Evolutionary conservation across 2,888 invertebrate genomes (phyloP).

Genomic region (Hydrotaea diabolus): DNA sequence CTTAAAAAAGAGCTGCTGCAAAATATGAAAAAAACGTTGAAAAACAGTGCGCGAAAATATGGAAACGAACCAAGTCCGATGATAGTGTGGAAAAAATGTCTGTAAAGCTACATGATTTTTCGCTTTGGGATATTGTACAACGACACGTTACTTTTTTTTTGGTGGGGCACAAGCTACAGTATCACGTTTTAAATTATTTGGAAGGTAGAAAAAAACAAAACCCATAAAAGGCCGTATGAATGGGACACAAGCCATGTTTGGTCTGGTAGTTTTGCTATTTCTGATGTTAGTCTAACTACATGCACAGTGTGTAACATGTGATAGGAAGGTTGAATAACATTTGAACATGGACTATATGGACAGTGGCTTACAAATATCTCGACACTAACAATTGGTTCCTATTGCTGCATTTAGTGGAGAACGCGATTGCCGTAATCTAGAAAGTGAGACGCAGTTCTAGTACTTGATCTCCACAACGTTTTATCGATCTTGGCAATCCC

Average conservation of each 20-base stretch:
- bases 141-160: neutral
- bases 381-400: too few species aligned
- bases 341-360: too few species aligned
- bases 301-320: too few species aligned
- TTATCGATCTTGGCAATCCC: too few species aligned
- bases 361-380: too few species aligned
- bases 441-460: too few species aligned
- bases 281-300: neutral
- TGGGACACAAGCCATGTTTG: neutral
- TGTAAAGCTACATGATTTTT: constrained; percentile 74
- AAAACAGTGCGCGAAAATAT: constrained; percentile 29
- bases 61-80: neutral
- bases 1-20: constrained; percentile 47
- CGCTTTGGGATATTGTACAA: constrained; percentile 76
- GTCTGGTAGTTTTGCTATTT: neutral
- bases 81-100: constrained; percentile 43
- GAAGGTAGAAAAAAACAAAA: neutral
- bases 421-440: too few species aligned
- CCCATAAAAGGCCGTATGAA: neutral
- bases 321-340: too few species aligned
- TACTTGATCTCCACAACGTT: too few species aligned
- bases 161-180: constrained; percentile 11
- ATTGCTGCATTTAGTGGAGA: too few species aligned
- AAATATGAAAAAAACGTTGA: constrained; percentile 5
- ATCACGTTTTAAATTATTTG: neutral